Base-by-base conservation (phyloP, 2,797 vertebrate genomes). In the Tenualosa thibaudeaui region DNA sequence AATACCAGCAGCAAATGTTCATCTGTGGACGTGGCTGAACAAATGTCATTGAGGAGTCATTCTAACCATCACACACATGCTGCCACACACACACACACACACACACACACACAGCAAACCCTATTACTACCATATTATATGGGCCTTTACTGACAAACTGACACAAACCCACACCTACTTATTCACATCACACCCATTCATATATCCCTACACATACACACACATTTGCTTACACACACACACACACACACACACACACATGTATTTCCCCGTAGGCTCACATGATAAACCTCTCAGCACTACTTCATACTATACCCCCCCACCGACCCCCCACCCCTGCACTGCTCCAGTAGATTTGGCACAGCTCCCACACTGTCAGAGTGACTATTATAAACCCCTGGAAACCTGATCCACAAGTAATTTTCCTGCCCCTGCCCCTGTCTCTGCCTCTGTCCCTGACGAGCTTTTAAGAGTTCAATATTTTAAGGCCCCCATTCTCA, bases 381-480 rank as follows among this genome's bases (percentile, higher is more conserved):
- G n/a, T 9, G 60, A 65, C 6, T 24, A 10, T 65, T 26, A 65
- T 7, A 65, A 65, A 65, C 60, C 60, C n/a, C 60, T 24, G 60
- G 60, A 65, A 65, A 65, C n/a, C 60, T 65, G 60, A 65, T 65
- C 60, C 24, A 6, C 60, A 24, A 65, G n/a, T 65, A 0, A 24
- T 65, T 65, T 26, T 26, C 24, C 24, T 65, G 87, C 88, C 90
- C 86, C 84, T 75, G 13, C 19, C 56, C 13, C 51, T 85, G 86
- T 85, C 91, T 84, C 92, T 94, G 93, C 90, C 40, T 82, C 37
- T 90, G 89, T 88, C 93, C 93, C 91, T 91, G 88, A 90, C 92
- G 92, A 82, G 91, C 94, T 95, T 93, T 94, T 94, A 95, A 93
- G 93, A 91, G 91, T 88, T 94, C 58, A 95, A 94, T 95, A 94